phyloP scores from a whole-genome alignment of 2,888 invertebrate species.

The Tortrix viridana region DNA sequence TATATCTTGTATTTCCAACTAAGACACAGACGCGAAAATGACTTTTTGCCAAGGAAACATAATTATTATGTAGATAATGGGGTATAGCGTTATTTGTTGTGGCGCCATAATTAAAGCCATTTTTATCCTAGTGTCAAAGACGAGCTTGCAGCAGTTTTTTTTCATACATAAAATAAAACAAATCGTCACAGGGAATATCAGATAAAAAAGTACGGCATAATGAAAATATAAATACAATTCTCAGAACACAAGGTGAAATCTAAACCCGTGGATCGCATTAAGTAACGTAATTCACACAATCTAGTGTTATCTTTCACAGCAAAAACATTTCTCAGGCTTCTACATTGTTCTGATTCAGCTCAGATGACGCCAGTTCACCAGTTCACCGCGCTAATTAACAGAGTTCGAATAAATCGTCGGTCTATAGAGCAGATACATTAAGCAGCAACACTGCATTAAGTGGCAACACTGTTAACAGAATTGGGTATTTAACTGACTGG shows the following conservation, averaged over 20 bases:
- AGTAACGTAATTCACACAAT: slow-evolving; percentile 15
- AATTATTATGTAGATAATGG: not conserved
- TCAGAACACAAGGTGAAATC: slow-evolving; percentile 5
- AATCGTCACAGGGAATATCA: not conserved
- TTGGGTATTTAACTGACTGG: too few relatives aligned
- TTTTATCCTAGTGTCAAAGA: too few relatives aligned
- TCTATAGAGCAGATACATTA: too few relatives aligned
- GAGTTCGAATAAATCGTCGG: too few relatives aligned
- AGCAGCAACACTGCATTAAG: too few relatives aligned
- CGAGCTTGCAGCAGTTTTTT: too few relatives aligned
- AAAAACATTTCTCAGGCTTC: slow-evolving; percentile 16
- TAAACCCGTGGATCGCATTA: slow-evolving; percentile 4
- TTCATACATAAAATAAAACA: too few relatives aligned
- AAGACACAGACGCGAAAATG: not conserved
- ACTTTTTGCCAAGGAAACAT: slow-evolving; percentile 13
- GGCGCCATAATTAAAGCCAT: too few relatives aligned
- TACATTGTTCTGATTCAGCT: slow-evolving; percentile 14
- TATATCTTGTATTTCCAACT: slow-evolving; percentile 18
- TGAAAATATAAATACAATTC: slow-evolving; percentile 1
- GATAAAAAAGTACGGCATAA: not conserved
- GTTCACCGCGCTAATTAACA: too few relatives aligned
- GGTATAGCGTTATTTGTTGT: too few relatives aligned
- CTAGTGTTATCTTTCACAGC: slow-evolving; percentile 15
- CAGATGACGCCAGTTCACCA: slow-evolving; percentile 1
- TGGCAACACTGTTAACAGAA: too few relatives aligned